phyloP scores from a whole-genome alignment of 2,797 vertebrate genomes.

The Scleropages formosus region DNA sequence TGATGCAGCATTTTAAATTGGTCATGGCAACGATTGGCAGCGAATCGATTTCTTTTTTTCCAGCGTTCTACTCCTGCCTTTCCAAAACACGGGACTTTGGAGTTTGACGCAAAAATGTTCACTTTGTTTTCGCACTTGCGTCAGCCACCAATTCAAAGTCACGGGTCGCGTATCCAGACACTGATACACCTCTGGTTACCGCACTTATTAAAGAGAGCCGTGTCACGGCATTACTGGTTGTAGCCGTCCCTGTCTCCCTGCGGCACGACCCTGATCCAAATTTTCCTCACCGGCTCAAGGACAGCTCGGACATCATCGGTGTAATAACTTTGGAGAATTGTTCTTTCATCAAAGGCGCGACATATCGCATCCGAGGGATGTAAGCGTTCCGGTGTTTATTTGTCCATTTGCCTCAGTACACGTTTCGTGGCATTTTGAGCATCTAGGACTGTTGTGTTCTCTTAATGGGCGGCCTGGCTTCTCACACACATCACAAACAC shows the following conservation, averaged over 20 bases:
- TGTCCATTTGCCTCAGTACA: conserved; percentile 26
- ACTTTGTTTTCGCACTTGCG: conserved; percentile 20
- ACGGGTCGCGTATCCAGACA: conserved; percentile 25
- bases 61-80: conserved; percentile 2
- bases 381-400: conserved; percentile 51
- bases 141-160: conserved; percentile 39
- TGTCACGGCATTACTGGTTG: conserved; percentile 30
- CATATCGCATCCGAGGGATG: too few species aligned
- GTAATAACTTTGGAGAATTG: conserved; percentile 43
- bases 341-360: conserved; percentile 43
- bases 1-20: conserved; percentile 1
- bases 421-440: background rate
- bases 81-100: background rate
- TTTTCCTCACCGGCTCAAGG: conserved; percentile 31
- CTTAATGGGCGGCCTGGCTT: background rate
- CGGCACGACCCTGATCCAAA: conserved; percentile 46
- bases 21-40: too few species aligned
- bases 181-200: conserved; percentile 28
- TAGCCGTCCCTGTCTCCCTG: too few species aligned
- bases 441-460: background rate
- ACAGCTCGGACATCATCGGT: conserved; percentile 12
- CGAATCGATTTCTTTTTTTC: background rate
- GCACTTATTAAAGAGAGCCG: conserved; percentile 30
- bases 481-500: too few species aligned
- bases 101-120: conserved; percentile 1